A percentile compares a stretch with the other conserved stretches of the same genome.
Conservation (phyloP, 2,888 invertebrate genomes). For the Hirtodrosophila confusa region DNA sequence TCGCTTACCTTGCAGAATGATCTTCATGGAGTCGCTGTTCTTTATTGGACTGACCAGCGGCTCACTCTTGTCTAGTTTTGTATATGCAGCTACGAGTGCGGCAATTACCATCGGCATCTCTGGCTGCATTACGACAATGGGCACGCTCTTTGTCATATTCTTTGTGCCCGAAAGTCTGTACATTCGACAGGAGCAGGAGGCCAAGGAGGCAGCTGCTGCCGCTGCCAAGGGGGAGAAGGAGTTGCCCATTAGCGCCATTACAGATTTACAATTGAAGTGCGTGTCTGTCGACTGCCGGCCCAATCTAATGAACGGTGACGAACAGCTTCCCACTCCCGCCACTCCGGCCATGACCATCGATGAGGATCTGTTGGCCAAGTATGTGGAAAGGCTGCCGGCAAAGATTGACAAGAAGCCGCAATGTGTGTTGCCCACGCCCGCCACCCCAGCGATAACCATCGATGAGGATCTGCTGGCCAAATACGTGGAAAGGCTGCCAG, state of each 20-base stretch:
- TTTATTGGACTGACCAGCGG: conserved; percentile 87
- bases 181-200: conserved; percentile 43
- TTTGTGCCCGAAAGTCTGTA: conserved; percentile 81
- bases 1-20: conserved; percentile 85
- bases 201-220: conserved; percentile 14
- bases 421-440: conserved; percentile 49
- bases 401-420: conserved; percentile 7
- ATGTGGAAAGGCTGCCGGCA: conserved; percentile 61
- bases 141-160: conserved; percentile 72
- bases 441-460: conserved; percentile 39
- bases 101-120: conserved; percentile 79
- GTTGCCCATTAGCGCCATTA: conserved; percentile 32
- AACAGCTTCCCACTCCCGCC: conserved; percentile 56
- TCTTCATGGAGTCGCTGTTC: conserved; percentile 86
- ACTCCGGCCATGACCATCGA: conserved; percentile 44
- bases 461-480: conserved; percentile 63
- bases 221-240: conserved; percentile 37
- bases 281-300: conserved; percentile 50
- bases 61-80: conserved; percentile 86
- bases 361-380: conserved; percentile 62
- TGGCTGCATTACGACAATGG: conserved; percentile 67
- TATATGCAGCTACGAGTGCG: conserved; percentile 84
- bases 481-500: conserved; percentile 63
- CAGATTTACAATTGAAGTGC: conserved; percentile 51
- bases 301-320: conserved; percentile 37